Evolutionary conservation across 1,140 invertebrate species (phyloP), one percentile per base, ranked within the genome.

Genomic region (Neotoxoptera formosana): DNA sequence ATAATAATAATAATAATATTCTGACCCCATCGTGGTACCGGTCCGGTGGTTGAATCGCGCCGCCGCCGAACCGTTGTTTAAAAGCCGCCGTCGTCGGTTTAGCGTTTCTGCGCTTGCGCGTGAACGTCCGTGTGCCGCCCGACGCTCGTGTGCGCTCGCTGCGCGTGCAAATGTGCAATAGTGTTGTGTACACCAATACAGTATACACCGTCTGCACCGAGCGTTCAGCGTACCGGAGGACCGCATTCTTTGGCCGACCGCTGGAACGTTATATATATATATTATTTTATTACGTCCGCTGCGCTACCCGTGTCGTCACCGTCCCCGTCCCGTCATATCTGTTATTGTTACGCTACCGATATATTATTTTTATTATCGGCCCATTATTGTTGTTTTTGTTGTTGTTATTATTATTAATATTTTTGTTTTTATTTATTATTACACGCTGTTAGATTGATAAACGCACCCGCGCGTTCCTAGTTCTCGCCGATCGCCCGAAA

Each of bases 361-460:
- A 30, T n/a, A n/a, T 89, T 89, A 53, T 89, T 89, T 76, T 89
- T 89, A 53, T 89, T 89, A 53, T 53, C 48, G n/a, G 48, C n/a
- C 23, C n/a, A 11, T 89, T 89, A 34, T 25, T 56, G 48, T 53
- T 21, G 21, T 36, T 84, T n/a, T n/a, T 53, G 6, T 30, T 30
- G 14, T 86, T 21, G 21, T 36, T 84, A 9, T 21, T 89, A 25
- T 34, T 36, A 23, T 89, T 53, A 23, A 53, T 89, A 53, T 89
- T 53, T 53, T 53, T 53, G n/a, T 89, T 53, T 36, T 36, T 89
- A 56, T 41, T 89, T 36, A 41, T 89, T 36, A 41, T 51, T 47
- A 30, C 14, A 47, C 1, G 1, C n/a, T 7, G 84, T 8, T 14
- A 41, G 53, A 6, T 48, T 88, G 87, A 86, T 86, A 84, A 84